These are phyloP conservation scores for Oceanodroma leucorhoa DNA, from an alignment of 2,797 vertebrate genomes.

Conservation along the genomic window DNA sequence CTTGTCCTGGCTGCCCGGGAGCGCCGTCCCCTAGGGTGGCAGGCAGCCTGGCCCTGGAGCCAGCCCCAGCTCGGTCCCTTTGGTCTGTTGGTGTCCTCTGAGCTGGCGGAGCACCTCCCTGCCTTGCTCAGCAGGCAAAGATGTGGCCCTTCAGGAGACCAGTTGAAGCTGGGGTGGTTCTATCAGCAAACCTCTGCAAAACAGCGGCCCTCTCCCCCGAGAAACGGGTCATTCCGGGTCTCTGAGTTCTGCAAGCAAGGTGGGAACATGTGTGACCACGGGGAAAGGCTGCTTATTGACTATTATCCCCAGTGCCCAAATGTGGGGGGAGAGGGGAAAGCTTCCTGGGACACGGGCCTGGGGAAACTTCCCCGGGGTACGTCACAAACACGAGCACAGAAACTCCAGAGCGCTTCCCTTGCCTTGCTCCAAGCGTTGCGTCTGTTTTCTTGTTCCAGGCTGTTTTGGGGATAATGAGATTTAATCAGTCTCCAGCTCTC, in stretches of 20 bases:
- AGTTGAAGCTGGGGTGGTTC: neutral
- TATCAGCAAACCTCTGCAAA: neutral
- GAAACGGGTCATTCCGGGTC: rapidly evolving
- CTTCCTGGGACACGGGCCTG: rapidly evolving
- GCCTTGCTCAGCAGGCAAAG: neutral
- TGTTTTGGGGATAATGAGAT: constrained; percentile 15
- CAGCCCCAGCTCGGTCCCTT: neutral
- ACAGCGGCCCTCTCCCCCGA: neutral
- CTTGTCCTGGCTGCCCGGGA: neutral
- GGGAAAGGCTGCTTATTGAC: neutral
- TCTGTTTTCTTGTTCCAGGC: neutral
- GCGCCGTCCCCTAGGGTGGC: rapidly evolving
- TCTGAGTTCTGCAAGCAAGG: neutral
- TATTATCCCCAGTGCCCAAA: neutral
- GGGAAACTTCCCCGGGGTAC: neutral
- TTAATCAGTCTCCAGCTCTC: neutral
- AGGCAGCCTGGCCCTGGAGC: neutral
- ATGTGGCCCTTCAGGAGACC: rapidly evolving
- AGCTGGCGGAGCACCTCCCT: neutral
- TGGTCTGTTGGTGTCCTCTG: neutral
- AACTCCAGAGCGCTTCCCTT: rapidly evolving
- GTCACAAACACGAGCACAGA: rapidly evolving
- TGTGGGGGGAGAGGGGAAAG: neutral
- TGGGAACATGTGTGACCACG: rapidly evolving
- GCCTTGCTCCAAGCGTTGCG: rapidly evolving